phyloP scores from a whole-genome alignment of 2,113 vertebrate species.

The Plectropomus leopardus region DNA sequence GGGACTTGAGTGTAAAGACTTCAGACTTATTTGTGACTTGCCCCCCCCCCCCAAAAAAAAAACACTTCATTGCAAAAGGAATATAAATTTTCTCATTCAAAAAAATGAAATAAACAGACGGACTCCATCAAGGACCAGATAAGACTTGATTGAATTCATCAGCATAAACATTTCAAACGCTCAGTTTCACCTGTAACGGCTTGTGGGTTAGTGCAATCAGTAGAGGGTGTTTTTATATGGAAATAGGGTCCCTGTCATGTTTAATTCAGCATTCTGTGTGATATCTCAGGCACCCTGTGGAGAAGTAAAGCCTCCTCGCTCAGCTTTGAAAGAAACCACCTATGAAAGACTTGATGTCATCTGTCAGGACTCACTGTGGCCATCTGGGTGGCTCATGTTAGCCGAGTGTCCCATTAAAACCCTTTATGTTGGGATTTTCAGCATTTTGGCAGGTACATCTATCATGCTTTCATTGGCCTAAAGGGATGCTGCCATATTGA shows the following conservation, averaged over 20 bases:
- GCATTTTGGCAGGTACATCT: constrained; percentile 61
- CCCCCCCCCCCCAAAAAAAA: too few relatives aligned
- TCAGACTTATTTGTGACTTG: too few relatives aligned
- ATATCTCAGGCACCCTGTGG: constrained; percentile 25
- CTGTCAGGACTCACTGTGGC: constrained; percentile 31
- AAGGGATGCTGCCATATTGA: constrained; percentile 53
- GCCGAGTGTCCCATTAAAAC: constrained; percentile 25
- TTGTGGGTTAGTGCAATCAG: constrained; percentile 5
- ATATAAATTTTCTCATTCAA: background rate
- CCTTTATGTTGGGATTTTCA: constrained; percentile 33
- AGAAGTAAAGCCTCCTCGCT: constrained; percentile 5
- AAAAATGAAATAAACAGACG: background rate
- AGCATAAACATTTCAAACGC: background rate
- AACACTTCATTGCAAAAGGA: background rate
- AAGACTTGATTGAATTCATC: background rate
- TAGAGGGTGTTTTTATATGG: constrained; percentile 17
- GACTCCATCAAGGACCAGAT: background rate
- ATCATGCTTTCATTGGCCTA: constrained; percentile 31
- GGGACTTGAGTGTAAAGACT: too few relatives aligned
- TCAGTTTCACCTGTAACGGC: background rate
- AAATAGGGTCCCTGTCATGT: constrained; percentile 9
- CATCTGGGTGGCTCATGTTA: constrained; percentile 28
- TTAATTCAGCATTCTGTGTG: constrained; percentile 31
- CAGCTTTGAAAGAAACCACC: constrained; percentile 26
- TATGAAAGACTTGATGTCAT: constrained; percentile 17